Conservation (phyloP, 2,113 vertebrate genomes). For the Tamias sibiricus region DNA sequence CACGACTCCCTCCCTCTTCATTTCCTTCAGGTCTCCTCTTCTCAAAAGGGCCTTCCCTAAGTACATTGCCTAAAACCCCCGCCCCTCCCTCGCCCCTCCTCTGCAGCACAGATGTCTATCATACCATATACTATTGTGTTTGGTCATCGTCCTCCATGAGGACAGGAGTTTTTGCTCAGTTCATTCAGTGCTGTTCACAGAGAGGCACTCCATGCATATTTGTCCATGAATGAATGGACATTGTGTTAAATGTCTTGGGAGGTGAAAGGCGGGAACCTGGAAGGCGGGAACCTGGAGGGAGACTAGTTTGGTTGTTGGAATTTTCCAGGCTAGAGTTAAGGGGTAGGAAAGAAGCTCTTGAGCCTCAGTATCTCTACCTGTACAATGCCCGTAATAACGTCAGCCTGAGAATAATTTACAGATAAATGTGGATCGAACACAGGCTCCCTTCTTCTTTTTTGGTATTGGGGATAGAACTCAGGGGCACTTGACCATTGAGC, state of each 20-base stretch:
- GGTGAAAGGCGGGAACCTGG: neutral
- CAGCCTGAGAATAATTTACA: neutral
- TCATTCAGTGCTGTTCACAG: neutral
- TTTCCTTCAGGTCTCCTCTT: neutral
- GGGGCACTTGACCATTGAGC: no score
- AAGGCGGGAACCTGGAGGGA: neutral
- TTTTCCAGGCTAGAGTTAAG: neutral
- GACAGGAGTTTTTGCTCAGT: neutral
- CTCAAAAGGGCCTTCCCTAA: neutral
- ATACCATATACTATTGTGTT: neutral
- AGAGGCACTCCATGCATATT: neutral
- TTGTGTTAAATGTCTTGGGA: neutral
- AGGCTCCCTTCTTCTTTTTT: neutral
- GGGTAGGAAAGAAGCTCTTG: neutral
- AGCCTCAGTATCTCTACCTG: conserved; percentile 15
- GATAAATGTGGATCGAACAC: neutral
- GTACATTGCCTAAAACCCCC: no score
- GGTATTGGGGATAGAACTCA: no score
- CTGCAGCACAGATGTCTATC: neutral
- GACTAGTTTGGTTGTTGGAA: neutral
- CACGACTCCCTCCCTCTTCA: neutral
- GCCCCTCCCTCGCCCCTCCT: neutral
- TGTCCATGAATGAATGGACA: neutral
- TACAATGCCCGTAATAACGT: neutral
- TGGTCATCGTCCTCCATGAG: neutral